Conservation (phyloP, 1,140 invertebrate species). For the Aphelinus certus region DNA sequence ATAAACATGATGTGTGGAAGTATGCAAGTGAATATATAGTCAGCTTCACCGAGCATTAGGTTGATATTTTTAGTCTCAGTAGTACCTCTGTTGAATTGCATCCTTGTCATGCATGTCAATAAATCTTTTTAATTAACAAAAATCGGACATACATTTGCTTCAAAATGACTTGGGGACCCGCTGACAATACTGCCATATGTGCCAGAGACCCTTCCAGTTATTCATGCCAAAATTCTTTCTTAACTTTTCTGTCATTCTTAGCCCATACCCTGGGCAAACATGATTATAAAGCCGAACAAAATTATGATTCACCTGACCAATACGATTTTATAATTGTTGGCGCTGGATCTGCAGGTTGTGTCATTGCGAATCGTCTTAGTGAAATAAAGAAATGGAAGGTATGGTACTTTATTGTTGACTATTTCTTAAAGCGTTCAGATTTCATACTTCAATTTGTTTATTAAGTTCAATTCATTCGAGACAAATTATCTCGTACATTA, state of each 20-base stretch:
- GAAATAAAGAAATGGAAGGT: conserved; percentile 32
- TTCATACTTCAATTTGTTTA: no score
- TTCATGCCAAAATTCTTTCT: background rate
- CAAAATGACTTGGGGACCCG: conserved; percentile 5
- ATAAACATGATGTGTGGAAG: background rate
- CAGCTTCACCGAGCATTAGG: background rate
- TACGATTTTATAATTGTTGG: conserved; percentile 30
- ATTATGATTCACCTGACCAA: background rate
- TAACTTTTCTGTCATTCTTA: conserved; percentile 9
- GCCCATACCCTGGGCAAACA: background rate
- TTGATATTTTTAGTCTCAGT: background rate
- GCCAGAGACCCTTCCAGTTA: background rate
- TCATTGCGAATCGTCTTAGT: conserved; percentile 17
- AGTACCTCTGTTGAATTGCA: background rate
- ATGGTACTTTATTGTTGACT: background rate
- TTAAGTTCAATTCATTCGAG: no score
- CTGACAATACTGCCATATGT: background rate
- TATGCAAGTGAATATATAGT: background rate
- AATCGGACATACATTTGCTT: background rate
- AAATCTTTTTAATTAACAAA: background rate
- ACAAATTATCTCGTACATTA: no score
- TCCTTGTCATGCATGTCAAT: background rate
- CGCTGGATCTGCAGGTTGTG: conserved; percentile 26
- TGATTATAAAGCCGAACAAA: background rate
- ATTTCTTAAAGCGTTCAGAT: no score